Evolutionary conservation across 1,140 invertebrate species (phyloP), one percentile per base, ranked within the genome.

Genomic region (Plectrocnemia conspersa): DNA sequence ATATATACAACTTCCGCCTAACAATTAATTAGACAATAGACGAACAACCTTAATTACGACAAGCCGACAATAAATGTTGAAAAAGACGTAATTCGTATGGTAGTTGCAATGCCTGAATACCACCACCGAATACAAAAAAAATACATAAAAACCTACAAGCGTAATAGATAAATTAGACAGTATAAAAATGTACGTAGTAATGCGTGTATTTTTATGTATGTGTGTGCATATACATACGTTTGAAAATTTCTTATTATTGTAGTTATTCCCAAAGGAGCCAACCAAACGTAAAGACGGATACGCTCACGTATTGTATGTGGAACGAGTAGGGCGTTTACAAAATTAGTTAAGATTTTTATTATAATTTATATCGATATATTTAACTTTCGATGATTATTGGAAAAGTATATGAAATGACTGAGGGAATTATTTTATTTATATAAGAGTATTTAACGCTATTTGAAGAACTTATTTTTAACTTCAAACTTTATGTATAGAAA

Each of bases 41-140:
- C 52, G 50, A 40, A 59, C 56, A 59, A 54, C 56, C 56, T 59
- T 59, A 59, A 59, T 59, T 59, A 59, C 56, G 16, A 47, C 47
- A 49, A 49, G 52, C 50, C 35, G 53, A 54, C 52, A 59, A 54
- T 46, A 46, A 59, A 50, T 59, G 56, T 58, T 53, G 25, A 50
- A 50, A 50, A 50, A 50, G 47, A 50, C 47, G 15, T 50, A 50
- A 50, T 50, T 50, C 22, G 21, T 38, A 35, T 4, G 40, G 16
- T 10, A 40, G 36, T 18, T 15, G 21, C 44, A 47, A 32, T 18
- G 44, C 33, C 44, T 9, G 45, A 56, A 56, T 45, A 41, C 54
- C 29, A 19, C 32, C 1, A 24, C 32, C 25, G 3, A 11, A 22
- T 45, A 45, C 29, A 22, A 54, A 45, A 54, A 45, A 54, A 38